Evolutionary conservation across 2,888 invertebrate genomes (phyloP), one percentile per base, ranked within the genome.

Genomic region (Caenorhabditis sp.): DNA sequence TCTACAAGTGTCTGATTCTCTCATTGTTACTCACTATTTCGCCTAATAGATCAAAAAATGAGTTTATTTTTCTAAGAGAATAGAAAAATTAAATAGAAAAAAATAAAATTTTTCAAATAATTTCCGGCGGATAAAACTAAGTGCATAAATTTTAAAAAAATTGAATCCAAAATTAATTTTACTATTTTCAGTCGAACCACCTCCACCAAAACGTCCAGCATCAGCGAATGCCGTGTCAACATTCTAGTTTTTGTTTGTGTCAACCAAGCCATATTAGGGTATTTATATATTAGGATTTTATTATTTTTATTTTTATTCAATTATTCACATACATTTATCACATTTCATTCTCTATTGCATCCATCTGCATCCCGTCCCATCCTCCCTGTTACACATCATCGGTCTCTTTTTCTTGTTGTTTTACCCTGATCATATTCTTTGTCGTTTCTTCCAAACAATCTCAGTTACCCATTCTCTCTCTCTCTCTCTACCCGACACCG

Each of bases 191-290:
- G 67, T 63, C 38, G 71, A 36, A 54, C 38, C 8, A 12, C 25
- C 21, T 14, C 25, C 62, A n/a, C 62, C 52, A 12, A 67, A 71
- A 50, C 67, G 71, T 25, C 64, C 71, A 4, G 71, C 71, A 0
- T 71, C 71, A n/a, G 67, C 71, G 14, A 70, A 70, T 27, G 26
- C 56, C 1, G 56, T 56, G 7, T 56, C 56, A 26, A 56, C 56
- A 14, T 56, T 43, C 43, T 43, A 43, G 43, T 12, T 3, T 12
- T 14, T 10, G 36, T 36, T 36, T 36, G 5, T 43, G 2, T 31
- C 31, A 31, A 31, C 10, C 31, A 31, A 10, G 43, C 43, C 43
- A 43, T 43, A 43, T 31, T 31, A 31, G 43, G 43, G 17, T 43
- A 17, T 43, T 43, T 43, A 10, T 17, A 43, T 43, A 43, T 43